phyloP scores from a whole-genome alignment of 2,797 vertebrate genomes.

The Harpagifer antarcticus region DNA sequence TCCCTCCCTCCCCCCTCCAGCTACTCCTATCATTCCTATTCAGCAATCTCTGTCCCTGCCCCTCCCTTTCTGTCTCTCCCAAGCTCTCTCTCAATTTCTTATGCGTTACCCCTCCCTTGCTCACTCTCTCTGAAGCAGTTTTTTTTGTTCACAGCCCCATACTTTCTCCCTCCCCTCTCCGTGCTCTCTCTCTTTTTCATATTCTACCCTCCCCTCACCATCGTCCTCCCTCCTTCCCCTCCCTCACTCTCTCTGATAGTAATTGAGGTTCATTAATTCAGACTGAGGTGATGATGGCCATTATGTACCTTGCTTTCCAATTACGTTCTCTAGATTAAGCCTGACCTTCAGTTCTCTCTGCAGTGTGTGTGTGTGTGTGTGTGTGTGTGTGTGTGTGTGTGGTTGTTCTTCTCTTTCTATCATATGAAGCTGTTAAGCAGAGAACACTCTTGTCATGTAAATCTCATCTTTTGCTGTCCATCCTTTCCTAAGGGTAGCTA shows the following conservation, averaged over 20 bases:
- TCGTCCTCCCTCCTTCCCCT: constrained; percentile 70
- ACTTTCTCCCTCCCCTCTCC: constrained; percentile 72
- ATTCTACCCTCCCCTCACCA: constrained; percentile 65
- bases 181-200: constrained; percentile 76
- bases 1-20: constrained; percentile 64
- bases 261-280: constrained; percentile 94
- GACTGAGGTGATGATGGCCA: constrained; percentile 98
- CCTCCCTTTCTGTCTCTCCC: constrained; percentile 73
- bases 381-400: constrained; percentile 55
- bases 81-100: constrained; percentile 75
- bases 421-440: constrained; percentile 80
- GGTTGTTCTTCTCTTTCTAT: constrained; percentile 68
- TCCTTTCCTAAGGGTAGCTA: constrained; percentile 79
- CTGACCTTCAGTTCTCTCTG: constrained; percentile 98
- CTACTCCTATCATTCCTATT: constrained; percentile 79
- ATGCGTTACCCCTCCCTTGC: constrained; percentile 75
- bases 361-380: constrained; percentile 67
- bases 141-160: constrained; percentile 80
- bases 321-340: constrained; percentile 99
- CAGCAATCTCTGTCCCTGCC: constrained; percentile 73
- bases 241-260: constrained; percentile 83
- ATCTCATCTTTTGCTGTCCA: constrained; percentile 79
- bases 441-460: constrained; percentile 85
- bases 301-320: constrained; percentile 99
- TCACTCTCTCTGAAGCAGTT: constrained; percentile 62